Percentiles rank a stretch among this genome's conserved stretches.
Conservation (phyloP, 2,797 vertebrate genomes). For the Dicrostonyx torquatus region DNA sequence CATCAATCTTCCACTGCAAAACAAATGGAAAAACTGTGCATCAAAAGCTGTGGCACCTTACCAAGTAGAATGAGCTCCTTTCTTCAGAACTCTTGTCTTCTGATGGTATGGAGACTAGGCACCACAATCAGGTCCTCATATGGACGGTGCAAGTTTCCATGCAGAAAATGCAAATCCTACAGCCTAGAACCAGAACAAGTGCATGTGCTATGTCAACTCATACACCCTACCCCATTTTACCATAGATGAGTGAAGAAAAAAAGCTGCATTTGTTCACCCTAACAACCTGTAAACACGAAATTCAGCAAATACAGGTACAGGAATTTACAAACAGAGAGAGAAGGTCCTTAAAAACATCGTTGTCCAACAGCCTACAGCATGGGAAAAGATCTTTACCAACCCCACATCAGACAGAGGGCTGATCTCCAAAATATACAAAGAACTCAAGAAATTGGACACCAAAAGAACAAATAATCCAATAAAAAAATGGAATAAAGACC, state of each 20-base stretch:
- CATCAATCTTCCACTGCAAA: conserved; percentile 96
- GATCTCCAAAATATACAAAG: no score
- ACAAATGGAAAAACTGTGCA: conserved; percentile 38
- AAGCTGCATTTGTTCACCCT: background rate
- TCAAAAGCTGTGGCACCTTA: background rate
- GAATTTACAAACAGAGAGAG: conserved; percentile 30
- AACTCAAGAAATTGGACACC: no score
- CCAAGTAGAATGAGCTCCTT: conserved; percentile 43
- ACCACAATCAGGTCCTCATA: background rate
- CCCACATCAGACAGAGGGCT: no score
- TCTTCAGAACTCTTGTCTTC: conserved; percentile 21
- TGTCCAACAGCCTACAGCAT: no score
- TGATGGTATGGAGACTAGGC: background rate
- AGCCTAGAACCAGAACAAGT: conserved; percentile 15
- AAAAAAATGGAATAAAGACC: no score
- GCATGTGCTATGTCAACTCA: background rate
- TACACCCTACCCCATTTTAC: background rate
- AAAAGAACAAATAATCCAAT: no score
- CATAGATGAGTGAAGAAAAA: background rate
- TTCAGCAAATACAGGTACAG: background rate
- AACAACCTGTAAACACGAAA: conserved; percentile 37
- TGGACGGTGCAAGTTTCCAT: background rate
- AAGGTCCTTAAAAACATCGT: background rate
- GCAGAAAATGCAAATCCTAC: background rate
- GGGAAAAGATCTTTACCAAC: no score